Percentiles rank a stretch among this genome's conserved stretches.
Conservation (phyloP, 2,888 invertebrate genomes). For the Drosophila neotestacea region DNA sequence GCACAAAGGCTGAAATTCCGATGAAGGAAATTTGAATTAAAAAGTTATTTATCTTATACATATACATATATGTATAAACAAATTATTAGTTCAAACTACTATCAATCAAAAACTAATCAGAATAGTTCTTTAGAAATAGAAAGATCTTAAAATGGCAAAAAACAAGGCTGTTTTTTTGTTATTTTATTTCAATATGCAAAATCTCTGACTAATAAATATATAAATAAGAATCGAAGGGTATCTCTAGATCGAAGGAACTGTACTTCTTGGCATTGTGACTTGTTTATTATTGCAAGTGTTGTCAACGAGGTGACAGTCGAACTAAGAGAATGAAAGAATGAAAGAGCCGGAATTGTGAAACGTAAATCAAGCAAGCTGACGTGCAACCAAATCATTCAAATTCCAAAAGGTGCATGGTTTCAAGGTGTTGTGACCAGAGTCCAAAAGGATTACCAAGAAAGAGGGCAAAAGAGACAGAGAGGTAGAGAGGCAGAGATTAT, state of each 20-base stretch:
- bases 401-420: constrained; percentile 25
- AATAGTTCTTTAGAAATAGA: too few species aligned
- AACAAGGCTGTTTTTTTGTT: too few species aligned
- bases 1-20: too few species aligned
- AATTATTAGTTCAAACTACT: too few species aligned
- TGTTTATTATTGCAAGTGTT: constrained; percentile 40
- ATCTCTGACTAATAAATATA: too few species aligned
- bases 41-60: too few species aligned
- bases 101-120: too few species aligned
- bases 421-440: constrained; percentile 6
- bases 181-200: too few species aligned
- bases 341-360: constrained; percentile 9
- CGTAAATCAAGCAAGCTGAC: constrained; percentile 46
- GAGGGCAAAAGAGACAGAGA: not conserved
- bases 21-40: too few species aligned
- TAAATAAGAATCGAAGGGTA: not conserved
- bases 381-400: constrained; percentile 40
- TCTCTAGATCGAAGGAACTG: not conserved
- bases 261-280: not conserved
- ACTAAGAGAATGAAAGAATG: constrained; percentile 8
- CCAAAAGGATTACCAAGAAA: not conserved
- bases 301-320: constrained; percentile 33
- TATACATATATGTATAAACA: too few species aligned
- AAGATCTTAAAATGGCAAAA: too few species aligned
- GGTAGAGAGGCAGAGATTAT: not conserved